phyloP scores from a whole-genome alignment of 2,113 vertebrate species.

The pig (Sus scrofa) region T2T-Sscrofa CM000828.6:41551001-41551500 shows the following conservation, averaged over 20 bases:
- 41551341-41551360: neutral
- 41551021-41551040: neutral
- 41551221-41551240: neutral
- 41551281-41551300: neutral
- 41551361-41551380: neutral
- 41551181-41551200: neutral
- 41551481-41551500: neutral
- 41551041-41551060: neutral
- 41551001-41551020: rapidly evolving
- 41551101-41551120: neutral
- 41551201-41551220: neutral
- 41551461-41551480: neutral
- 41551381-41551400: neutral
- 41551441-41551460: neutral
- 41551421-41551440: neutral
- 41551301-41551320: neutral
- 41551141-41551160: neutral
- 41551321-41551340: neutral
- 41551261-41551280: neutral
- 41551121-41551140: neutral
- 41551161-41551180: neutral
- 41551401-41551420: neutral
- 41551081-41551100: neutral
- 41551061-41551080: neutral
- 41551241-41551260: neutral